Percentiles rank a stretch among this genome's conserved stretches.
phyloP scores from a whole-genome alignment of 1,140 invertebrate species.

The Pseudomyrmex flavicornis region DNA sequence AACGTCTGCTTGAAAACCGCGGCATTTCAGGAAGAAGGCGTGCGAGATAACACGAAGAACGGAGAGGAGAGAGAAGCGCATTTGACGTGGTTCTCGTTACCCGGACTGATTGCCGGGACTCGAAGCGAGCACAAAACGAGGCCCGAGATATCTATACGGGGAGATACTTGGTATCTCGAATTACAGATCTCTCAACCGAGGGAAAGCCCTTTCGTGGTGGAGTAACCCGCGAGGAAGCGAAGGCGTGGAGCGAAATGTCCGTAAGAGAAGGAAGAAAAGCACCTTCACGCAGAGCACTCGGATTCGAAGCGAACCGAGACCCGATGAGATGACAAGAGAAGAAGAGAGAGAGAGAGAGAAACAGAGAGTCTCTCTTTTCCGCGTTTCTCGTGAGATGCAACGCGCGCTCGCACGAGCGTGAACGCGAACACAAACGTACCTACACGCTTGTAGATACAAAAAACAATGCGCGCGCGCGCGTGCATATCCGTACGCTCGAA shows the following conservation, averaged over 20 bases:
- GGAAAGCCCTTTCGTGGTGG: constrained; percentile 52
- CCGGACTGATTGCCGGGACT: constrained; percentile 67
- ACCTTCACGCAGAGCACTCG: not conserved
- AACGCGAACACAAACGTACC: constrained; percentile 15
- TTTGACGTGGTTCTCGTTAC: constrained; percentile 73
- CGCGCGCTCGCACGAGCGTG: constrained; percentile 53
- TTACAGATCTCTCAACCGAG: constrained; percentile 71
- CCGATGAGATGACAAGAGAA: constrained; percentile 58
- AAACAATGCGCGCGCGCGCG: not conserved
- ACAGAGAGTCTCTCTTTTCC: constrained; percentile 44
- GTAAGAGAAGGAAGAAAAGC: not conserved
- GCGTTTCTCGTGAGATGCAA: constrained; percentile 30
- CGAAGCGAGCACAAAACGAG: constrained; percentile 57
- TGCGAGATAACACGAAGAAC: constrained; percentile 36
- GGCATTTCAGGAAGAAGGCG: constrained; percentile 36
- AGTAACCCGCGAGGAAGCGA: constrained; percentile 15
- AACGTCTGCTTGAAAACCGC: constrained; percentile 47
- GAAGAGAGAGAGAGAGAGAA: constrained; percentile 54
- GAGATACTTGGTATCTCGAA: constrained; percentile 69
- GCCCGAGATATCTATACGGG: constrained; percentile 66
- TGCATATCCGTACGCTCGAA: not conserved
- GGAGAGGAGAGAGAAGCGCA: constrained; percentile 28
- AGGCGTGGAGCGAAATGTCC: constrained; percentile 38
- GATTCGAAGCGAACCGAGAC: constrained; percentile 9
- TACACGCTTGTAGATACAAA: not conserved